Base-by-base conservation (phyloP, 2,888 invertebrate genomes). In the Tenthredo scrophulariae region DNA sequence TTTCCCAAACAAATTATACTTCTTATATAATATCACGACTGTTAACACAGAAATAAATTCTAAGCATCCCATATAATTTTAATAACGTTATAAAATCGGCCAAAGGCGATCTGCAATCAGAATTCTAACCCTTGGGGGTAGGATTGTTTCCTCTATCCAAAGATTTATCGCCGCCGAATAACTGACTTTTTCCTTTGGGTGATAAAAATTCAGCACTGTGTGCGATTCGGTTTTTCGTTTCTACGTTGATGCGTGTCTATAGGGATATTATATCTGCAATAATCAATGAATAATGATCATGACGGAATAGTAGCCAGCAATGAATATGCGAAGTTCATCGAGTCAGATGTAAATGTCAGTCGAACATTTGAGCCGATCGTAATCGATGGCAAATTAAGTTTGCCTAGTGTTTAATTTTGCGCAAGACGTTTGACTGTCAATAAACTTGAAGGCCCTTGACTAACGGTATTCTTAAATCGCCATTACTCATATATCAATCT, bases 321-420 rank as follows among this genome's bases (percentile, higher is more conserved):
- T 37, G 22, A 80, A 80, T 40, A 62, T 26, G 58, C 40, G 37
- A 62, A 58, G 80, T 62, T 50, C 58, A 37, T 80, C 80, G 37
- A 7, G 62, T 15, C 40, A 58, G 40, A 37, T n/a, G 58, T 80
- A 80, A 80, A 80, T 80, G 80, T 40, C 80, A 80, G 80, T 22
- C 40, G 80, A 80, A 80, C 80, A 58, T 80, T 62, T 80, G 58
- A 80, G 18, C 50, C 62, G 62, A 80, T 80, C n/a, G 80, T 22
- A 62, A 37, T 80, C 58, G 22, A 62, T 62, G 18, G 80, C 58
- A 80, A 80, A 80, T 37, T 37, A 58, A 33, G 80, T 40, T 80
- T 80, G 62, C 62, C 54, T 33, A 77, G 26, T 18, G 29, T 54
- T 77, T 77, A 29, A n/a, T 29, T 77, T 77, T 77, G 29, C 77